Base-by-base conservation (phyloP, 2,113 vertebrate genomes). In the Oryctolagus cuniculus region DNA sequence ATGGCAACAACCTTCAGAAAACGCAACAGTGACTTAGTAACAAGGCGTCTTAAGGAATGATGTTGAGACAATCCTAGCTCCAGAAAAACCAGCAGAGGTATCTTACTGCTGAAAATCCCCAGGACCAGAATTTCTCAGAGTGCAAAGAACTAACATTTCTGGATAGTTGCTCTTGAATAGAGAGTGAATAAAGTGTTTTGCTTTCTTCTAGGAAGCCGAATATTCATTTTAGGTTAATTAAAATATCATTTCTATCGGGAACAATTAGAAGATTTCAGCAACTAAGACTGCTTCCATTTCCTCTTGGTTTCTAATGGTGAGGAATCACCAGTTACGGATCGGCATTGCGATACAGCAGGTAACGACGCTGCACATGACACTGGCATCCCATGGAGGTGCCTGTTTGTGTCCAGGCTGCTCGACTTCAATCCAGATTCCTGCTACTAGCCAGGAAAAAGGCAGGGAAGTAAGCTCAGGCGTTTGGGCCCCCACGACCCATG, bases 1-100 rank as follows among this genome's bases (percentile, higher is more conserved):
- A 89, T 89, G 74, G 64, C 55, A 96, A 96, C 11, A 86, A 36
- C 49, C 72, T 95, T 96, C 16, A 82, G 34, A 63, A 70, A 93
- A 92, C 81, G 34, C 82, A 95, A 77, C 25, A 92, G 83, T 6
- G 93, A 1, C 72, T 97, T 96, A 96, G 12, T 96, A 96, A 96
- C 93, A 67, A 97, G 87, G 70, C 94, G 89, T 95, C 95, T 85
- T 66, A 97, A 29, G 36, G 87, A 93, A 88, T 95, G 22, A 0
- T 58, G 13, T 87, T 92, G 89, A 97, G 91, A 88, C 87, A 96
- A 96, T 93, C 3, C 44, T 95, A 78, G 16, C 24, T 94, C 88
- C 69, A 95, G 73, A 44, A 88, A 97, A 96, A 78, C 91, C 91
- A 95, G 25, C 21, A n/a, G 61, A 86, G 90, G 49, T 92, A 88